phyloP scores from a whole-genome alignment of 2,888 invertebrate genomes.

The Cryptus viduatorius region DNA sequence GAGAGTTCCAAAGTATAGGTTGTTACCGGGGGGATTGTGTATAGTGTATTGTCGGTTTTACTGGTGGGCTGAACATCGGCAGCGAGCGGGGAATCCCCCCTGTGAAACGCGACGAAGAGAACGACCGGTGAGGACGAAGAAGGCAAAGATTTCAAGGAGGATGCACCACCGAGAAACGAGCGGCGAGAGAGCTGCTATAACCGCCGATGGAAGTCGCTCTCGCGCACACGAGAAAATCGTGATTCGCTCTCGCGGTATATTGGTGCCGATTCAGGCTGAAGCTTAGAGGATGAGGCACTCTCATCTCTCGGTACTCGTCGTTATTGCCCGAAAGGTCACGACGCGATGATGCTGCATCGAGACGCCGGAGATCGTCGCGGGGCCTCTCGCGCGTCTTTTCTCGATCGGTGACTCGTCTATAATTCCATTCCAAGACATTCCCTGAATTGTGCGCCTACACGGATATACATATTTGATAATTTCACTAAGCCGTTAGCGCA shows the following conservation, averaged over 20 bases:
- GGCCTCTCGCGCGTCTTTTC: constrained; percentile 54
- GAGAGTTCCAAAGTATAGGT: constrained; percentile 65
- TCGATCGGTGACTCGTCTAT: constrained; percentile 54
- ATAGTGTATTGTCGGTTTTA: constrained; percentile 18
- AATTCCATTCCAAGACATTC: constrained; percentile 34
- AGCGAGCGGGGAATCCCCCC: background rate
- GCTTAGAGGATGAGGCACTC: constrained; percentile 25
- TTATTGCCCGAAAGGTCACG: constrained; percentile 60
- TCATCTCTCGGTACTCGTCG: constrained; percentile 52
- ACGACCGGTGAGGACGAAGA: constrained; percentile 46
- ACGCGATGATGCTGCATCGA: constrained; percentile 42
- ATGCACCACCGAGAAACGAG: constrained; percentile 26
- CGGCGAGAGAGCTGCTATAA: constrained; percentile 18
- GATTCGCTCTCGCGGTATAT: constrained; percentile 16
- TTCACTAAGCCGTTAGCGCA: background rate
- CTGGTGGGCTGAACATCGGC: constrained; percentile 47
- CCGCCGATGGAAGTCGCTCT: constrained; percentile 41
- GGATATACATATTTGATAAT: background rate
- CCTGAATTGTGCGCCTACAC: constrained; percentile 8
- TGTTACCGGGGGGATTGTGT: constrained; percentile 47
- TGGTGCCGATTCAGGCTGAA: constrained; percentile 11
- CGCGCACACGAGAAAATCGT: constrained; percentile 39
- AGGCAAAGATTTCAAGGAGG: constrained; percentile 52
- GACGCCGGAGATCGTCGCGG: constrained; percentile 3
- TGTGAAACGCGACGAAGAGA: constrained; percentile 23